Evolutionary conservation across 2,113 vertebrate species (phyloP).

Genomic region (Fukomys damarensis): DNA sequence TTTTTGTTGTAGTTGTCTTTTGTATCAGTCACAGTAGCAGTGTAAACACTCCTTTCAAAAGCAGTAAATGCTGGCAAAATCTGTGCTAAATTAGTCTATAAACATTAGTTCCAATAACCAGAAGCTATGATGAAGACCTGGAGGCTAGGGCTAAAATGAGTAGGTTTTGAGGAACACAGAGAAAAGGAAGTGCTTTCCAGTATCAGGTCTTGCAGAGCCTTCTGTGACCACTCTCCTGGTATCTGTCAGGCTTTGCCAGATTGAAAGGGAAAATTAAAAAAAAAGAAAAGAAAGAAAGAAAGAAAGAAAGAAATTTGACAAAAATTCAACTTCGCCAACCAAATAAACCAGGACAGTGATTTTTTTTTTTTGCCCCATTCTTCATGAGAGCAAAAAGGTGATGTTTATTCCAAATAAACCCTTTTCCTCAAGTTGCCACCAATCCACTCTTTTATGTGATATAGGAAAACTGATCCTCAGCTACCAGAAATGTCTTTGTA

Average conservation of each 20-base stretch:
- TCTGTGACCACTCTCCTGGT: not conserved
- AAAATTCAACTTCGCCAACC: conserved; percentile 7
- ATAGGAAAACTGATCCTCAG: not conserved
- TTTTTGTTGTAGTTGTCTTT: not conserved
- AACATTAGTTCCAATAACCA: not conserved
- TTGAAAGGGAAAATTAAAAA: not conserved
- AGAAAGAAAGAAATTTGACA: not conserved
- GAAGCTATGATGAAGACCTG: not conserved
- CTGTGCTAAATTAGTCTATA: not conserved
- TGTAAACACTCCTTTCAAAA: not conserved
- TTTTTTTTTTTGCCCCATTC: conserved; percentile 13
- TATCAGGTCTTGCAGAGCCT: not conserved
- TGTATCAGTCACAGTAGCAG: not conserved
- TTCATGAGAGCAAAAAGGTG: not conserved
- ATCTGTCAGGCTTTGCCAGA: not conserved
- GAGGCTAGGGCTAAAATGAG: not conserved
- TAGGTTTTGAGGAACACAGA: not conserved
- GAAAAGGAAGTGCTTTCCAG: not conserved
- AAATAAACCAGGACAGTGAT: conserved; percentile 23
- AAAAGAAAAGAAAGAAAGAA: not conserved
- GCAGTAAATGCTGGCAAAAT: not conserved
- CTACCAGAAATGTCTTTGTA: not conserved
- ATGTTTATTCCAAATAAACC: conserved; percentile 47
- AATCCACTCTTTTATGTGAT: not conserved
- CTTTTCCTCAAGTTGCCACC: not conserved